Evolutionary conservation across 2,888 invertebrate genomes (phyloP).

Genomic region (Cantharis rufa): DNA sequence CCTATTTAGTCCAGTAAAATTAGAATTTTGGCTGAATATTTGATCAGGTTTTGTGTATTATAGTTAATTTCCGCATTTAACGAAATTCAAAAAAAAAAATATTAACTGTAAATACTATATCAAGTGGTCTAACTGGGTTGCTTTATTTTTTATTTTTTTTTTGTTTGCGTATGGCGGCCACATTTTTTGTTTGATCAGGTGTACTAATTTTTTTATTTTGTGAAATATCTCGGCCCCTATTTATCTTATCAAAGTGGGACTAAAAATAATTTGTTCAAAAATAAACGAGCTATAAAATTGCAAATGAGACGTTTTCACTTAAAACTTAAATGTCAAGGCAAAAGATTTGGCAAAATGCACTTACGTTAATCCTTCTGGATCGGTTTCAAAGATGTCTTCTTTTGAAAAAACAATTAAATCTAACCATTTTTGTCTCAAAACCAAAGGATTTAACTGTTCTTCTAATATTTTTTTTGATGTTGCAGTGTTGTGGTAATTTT

Average conservation of each 20-base stretch:
- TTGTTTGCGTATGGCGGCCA: too few relatives aligned
- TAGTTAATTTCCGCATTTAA: not conserved
- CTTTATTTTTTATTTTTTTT: too few relatives aligned
- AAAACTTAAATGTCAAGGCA: not conserved
- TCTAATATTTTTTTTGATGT: not conserved
- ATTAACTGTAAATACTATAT: too few relatives aligned
- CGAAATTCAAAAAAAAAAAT: not conserved
- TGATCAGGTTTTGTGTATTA: not conserved
- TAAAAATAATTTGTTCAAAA: too few relatives aligned
- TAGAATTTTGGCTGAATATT: not conserved
- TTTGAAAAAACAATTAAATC: not conserved
- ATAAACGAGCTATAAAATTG: too few relatives aligned
- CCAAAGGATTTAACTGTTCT: not conserved
- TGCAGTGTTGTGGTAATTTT: not conserved
- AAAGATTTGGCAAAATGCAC: not conserved
- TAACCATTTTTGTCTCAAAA: not conserved
- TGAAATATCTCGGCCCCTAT: too few relatives aligned
- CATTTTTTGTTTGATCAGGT: too few relatives aligned
- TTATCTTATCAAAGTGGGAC: too few relatives aligned
- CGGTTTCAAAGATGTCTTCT: not conserved
- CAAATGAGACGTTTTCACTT: too few relatives aligned
- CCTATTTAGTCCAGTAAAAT: not conserved
- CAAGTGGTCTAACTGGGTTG: too few relatives aligned
- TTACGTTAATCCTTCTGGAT: not conserved
- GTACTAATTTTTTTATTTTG: too few relatives aligned